Evolutionary conservation across 2,888 invertebrate species (phyloP), one percentile per base, ranked within the genome.

Genomic region (Sminthurinus aureus): DNA sequence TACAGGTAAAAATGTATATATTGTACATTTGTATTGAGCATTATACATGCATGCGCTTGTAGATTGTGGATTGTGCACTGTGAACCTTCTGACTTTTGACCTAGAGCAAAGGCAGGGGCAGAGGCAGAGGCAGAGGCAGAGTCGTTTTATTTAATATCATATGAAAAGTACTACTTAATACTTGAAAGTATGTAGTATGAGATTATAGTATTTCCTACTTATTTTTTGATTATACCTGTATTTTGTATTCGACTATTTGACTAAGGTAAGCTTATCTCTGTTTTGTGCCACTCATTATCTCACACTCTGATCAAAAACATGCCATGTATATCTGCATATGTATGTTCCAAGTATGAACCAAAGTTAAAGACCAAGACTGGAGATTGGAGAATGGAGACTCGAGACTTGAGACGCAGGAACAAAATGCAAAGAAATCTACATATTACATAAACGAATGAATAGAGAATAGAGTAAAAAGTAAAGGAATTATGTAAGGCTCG

Each of bases 241-340:
- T 71, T 80, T 71, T 71, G 38, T 38, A 38, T 6, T 38, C 6
- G 38, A 38, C 38, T 38, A 38, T 38, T 38, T 38, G 38, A 38
- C 38, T 38, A 38, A 38, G 52, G 80, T 80, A 80, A 71, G 71
- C 71, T 73, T 80, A 80, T 80, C 80, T 80, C 50, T 80, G 71
- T 80, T 69, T 80, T 80, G 80, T 80, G 80, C 51, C 71, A 80
- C 80, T 80, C 51, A 80, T 58, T 80, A 80, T 80, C 80, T 80
- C 20, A 51, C 52, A 71, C 15, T 79, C 52, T 24, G 80, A 80
- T 80, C 80, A 80, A 52, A 80, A 80, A 80, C 71, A 52, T 80
- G 80, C 79, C 69, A 67, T 66, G 50, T 38, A 38, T 38, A 38
- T 38, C 38, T 38, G 6, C 38, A 38, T 38, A 1, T 79, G 38